phyloP scores from a whole-genome alignment of 2,888 invertebrate species.

The Parapristionchus giblindavisi region DNA sequence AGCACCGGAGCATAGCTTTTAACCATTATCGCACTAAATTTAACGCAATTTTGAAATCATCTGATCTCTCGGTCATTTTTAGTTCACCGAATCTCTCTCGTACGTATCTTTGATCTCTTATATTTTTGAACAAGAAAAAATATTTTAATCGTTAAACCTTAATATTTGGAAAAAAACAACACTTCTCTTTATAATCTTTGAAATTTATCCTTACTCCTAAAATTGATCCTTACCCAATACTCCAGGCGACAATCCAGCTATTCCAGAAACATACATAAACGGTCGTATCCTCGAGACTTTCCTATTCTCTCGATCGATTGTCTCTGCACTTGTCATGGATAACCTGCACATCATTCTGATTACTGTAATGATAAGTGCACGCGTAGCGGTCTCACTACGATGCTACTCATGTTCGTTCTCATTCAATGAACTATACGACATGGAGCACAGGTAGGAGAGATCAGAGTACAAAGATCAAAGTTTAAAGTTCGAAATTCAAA shows the following conservation, averaged over 20 bases:
- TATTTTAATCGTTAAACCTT: too few relatives aligned
- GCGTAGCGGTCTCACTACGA: slow-evolving; percentile 42
- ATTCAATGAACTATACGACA: slow-evolving; percentile 65
- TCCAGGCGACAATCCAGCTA: slow-evolving; percentile 54
- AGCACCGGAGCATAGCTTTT: too few relatives aligned
- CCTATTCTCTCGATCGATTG: slow-evolving; percentile 56
- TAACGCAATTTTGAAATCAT: too few relatives aligned
- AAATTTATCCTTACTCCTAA: background rate
- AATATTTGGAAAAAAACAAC: too few relatives aligned
- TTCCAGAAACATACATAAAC: slow-evolving; percentile 56
- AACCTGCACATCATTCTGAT: slow-evolving; percentile 1
- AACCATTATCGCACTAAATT: too few relatives aligned
- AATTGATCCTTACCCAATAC: slow-evolving; percentile 50
- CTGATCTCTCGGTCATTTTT: too few relatives aligned
- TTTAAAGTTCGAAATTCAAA: background rate
- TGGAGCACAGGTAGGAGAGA: slow-evolving; percentile 52
- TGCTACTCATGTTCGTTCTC: slow-evolving; percentile 66
- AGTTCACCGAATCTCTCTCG: too few relatives aligned
- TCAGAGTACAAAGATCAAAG: background rate
- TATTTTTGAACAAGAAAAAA: too few relatives aligned
- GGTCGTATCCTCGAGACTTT: slow-evolving; percentile 55
- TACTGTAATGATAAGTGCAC: background rate
- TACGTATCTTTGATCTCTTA: too few relatives aligned
- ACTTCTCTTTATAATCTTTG: slow-evolving; percentile 14
- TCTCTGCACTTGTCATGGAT: slow-evolving; percentile 53